Evolutionary conservation across 2,888 invertebrate species (phyloP).

Genomic region (Dryococelus australis): DNA sequence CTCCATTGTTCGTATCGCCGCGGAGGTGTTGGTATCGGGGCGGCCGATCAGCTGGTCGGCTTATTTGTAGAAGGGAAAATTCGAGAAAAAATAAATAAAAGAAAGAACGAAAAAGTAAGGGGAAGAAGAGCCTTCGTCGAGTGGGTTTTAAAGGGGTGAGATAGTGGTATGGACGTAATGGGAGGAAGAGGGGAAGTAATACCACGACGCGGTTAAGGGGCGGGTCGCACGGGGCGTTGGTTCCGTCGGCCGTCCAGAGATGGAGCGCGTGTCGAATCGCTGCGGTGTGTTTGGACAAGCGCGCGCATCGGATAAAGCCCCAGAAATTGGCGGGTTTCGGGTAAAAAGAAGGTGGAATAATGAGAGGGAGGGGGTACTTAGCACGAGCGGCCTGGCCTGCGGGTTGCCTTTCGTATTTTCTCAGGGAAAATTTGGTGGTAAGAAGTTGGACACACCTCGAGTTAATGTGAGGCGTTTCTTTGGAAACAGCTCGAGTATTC

Average conservation of each 20-base stretch:
- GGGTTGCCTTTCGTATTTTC: not conserved
- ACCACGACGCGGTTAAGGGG: too few species aligned
- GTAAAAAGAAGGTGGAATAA: not conserved
- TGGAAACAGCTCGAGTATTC: not conserved
- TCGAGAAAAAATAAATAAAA: too few species aligned
- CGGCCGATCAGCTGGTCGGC: not conserved
- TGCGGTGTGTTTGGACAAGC: not conserved
- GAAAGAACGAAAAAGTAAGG: not conserved
- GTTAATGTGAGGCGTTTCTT: not conserved
- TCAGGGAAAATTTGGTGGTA: not conserved
- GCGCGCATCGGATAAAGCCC: not conserved
- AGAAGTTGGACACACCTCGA: not conserved
- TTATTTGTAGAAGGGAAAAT: not conserved
- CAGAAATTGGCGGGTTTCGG: conserved; percentile 2
- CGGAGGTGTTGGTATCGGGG: not conserved
- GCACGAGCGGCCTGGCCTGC: not conserved
- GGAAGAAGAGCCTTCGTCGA: not conserved
- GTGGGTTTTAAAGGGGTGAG: not conserved
- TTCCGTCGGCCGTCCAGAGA: not conserved
- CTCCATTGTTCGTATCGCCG: not conserved
- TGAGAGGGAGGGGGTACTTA: not conserved
- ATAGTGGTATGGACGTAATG: not conserved
- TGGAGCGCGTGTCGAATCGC: not conserved
- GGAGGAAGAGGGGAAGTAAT: not conserved
- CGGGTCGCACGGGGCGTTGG: not conserved